Evolutionary conservation across 92 coral and sea anemone species (phyloP).

Genomic region (Siderastrea radians): DNA sequence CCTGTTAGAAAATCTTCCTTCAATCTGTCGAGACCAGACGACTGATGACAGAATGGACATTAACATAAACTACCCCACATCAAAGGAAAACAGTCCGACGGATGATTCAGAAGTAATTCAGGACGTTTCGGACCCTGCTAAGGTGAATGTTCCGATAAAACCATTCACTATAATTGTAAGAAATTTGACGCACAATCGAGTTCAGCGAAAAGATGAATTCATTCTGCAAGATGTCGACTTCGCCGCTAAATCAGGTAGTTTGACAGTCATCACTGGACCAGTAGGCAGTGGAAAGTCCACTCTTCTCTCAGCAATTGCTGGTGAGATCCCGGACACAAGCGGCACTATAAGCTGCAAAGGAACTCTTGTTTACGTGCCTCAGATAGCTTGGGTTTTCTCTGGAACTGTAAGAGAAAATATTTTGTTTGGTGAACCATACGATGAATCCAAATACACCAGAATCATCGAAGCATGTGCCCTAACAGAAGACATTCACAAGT

Average conservation of each 20-base stretch:
- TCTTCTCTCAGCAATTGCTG: not conserved
- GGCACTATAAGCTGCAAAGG: not conserved
- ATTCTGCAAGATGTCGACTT: not conserved
- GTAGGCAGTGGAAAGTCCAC: too few species aligned
- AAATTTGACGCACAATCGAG: not conserved
- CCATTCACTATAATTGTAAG: not conserved
- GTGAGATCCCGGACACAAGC: not conserved
- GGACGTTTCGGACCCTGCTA: too few species aligned
- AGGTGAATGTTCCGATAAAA: not conserved
- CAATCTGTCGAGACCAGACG: not conserved
- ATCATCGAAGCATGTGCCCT: slow-evolving; percentile 10
- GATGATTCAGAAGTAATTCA: not conserved
- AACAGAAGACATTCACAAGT: too few species aligned
- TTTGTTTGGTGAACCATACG: not conserved
- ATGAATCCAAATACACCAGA: slow-evolving; percentile 10
- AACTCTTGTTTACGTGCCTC: not conserved
- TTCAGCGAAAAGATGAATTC: too few species aligned
- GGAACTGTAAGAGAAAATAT: too few species aligned
- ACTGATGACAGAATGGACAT: not conserved
- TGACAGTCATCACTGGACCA: not conserved
- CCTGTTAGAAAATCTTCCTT: not conserved
- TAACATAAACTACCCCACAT: not conserved
- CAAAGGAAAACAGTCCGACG: not conserved
- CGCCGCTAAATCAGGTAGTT: not conserved
- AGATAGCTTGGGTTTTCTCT: too few species aligned